A percentile compares a stretch with the other conserved stretches of the same genome.
These are phyloP conservation scores for Aphidius ervi DNA, from an alignment of 1,140 invertebrate species.

Conservation along the genomic window DNA sequence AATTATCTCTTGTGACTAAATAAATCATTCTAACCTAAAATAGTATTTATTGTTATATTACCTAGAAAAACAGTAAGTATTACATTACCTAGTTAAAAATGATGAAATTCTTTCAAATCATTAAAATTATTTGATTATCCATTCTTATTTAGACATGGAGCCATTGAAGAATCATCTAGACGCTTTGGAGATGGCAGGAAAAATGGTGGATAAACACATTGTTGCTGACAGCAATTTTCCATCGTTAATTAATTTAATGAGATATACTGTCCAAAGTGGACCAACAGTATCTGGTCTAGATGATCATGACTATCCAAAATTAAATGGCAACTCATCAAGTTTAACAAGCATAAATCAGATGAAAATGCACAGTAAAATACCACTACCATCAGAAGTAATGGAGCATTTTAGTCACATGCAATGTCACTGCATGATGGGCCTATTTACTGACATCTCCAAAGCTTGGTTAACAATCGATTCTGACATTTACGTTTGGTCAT, in stretches of 20 bases:
- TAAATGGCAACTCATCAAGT: conserved; percentile 62
- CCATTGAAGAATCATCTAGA: conserved; percentile 60
- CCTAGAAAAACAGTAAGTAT: no score
- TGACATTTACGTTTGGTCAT: conserved; percentile 87
- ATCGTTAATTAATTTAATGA: conserved; percentile 58
- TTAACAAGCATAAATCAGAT: conserved; percentile 73
- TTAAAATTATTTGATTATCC: no score
- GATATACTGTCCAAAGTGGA: conserved; percentile 52
- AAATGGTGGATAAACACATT: conserved; percentile 70
- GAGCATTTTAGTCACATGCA: conserved; percentile 92
- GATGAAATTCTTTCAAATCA: no score
- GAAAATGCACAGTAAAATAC: conserved; percentile 75
- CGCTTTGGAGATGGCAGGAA: conserved; percentile 65
- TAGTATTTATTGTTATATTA: no score
- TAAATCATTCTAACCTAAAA: no score
- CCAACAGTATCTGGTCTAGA: conserved; percentile 82
- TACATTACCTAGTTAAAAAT: no score
- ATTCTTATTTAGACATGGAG: conserved; percentile 40
- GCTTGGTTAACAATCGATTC: conserved; percentile 98
- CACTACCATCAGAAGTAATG: conserved; percentile 85
- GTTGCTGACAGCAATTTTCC: conserved; percentile 67
- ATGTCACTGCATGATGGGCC: conserved; percentile 91
- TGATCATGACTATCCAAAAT: conserved; percentile 84
- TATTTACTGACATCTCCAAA: conserved; percentile 92
- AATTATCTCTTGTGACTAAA: no score